A percentile compares a stretch with the other conserved stretches of the same genome.
Conservation (phyloP, 2,113 vertebrate species). For the Rhinolophus sinicus region DNA sequence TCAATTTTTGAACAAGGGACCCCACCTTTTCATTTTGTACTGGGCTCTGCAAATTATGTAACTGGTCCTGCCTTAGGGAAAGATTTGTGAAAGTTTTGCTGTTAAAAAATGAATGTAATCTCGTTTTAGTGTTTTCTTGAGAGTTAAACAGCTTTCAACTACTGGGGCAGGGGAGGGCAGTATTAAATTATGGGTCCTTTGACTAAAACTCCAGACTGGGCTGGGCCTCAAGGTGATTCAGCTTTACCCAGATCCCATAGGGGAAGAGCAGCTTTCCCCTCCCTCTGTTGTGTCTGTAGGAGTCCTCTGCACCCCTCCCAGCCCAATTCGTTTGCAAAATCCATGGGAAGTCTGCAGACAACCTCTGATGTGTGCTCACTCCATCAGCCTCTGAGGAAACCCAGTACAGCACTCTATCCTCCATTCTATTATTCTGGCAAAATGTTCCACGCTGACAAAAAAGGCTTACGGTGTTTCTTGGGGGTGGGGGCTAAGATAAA, state of each 20-base stretch:
- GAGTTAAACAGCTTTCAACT: not conserved
- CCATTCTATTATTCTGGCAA: not conserved
- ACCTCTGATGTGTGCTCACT: not conserved
- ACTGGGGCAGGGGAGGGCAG: not conserved
- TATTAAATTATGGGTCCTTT: not conserved
- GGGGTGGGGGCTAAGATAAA: not conserved
- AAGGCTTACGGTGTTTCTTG: not conserved
- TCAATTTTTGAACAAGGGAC: not conserved
- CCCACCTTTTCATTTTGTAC: not conserved
- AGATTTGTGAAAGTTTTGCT: not conserved
- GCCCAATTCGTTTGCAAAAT: not conserved
- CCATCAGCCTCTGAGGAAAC: not conserved
- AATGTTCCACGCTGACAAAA: not conserved
- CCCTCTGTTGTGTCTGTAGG: not conserved
- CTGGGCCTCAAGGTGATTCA: not conserved
- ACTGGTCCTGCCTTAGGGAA: not conserved
- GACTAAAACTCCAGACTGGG: not conserved
- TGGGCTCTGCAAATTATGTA: not conserved
- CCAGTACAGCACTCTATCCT: accelerated
- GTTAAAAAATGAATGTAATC: not conserved
- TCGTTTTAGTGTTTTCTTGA: not conserved
- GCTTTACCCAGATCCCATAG: not conserved
- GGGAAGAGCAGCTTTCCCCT: not conserved
- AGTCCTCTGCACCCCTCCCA: accelerated
- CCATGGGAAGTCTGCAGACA: not conserved